Evolutionary conservation across 2,797 vertebrate genomes (phyloP), one percentile per base, ranked within the genome.

Genomic region (Trichosurus vulpecula): DNA sequence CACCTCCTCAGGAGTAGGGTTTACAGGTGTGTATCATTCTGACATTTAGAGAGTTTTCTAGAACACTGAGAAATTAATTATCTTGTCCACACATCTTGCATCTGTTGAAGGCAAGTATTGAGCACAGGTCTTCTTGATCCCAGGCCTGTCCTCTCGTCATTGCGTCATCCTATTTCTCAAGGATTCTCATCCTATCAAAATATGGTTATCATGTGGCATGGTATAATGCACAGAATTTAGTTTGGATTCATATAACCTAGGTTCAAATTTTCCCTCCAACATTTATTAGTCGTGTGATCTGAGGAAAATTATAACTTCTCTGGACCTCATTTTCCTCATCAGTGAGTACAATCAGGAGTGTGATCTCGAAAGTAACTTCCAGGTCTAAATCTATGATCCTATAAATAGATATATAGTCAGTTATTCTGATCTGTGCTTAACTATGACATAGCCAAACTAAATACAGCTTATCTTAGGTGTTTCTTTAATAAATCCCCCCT

Each of bases 401-500:
- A 92, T 94, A 31, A 96, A 96, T 96, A 91, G 66, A 91, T 4
- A 90, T 16, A 61, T 35, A 10, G 4, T 27, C 57, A 54, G 47
- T 61, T 91, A 6, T 52, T 58, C 89, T 2, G 22, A 30, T 8
- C 3, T n/a, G 31, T 58, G 11, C 92, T 89, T 92, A 95, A 54
- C 51, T 55, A 92, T 29, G 41, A 54, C 90, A 19, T 52, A 96
- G 94, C 52, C 92, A 96, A 98, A 96, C 27, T 92, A 95, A 96
- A 97, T 47, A 14, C 54, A 96, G 92, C 92, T 81, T 47, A 9
- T 74, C 13, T 81, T 96, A 91, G 93, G 87, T 93, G 94, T 93
- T 90, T 97, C 93, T 87, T 93, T 57, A 90, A 96, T 41, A 97
- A 8, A 96, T 94, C 54, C 54, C 66, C 92, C 16, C 52, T 66